phyloP scores from a whole-genome alignment of 2,113 vertebrate genomes.

The Tragelaphus imberbis region DNA sequence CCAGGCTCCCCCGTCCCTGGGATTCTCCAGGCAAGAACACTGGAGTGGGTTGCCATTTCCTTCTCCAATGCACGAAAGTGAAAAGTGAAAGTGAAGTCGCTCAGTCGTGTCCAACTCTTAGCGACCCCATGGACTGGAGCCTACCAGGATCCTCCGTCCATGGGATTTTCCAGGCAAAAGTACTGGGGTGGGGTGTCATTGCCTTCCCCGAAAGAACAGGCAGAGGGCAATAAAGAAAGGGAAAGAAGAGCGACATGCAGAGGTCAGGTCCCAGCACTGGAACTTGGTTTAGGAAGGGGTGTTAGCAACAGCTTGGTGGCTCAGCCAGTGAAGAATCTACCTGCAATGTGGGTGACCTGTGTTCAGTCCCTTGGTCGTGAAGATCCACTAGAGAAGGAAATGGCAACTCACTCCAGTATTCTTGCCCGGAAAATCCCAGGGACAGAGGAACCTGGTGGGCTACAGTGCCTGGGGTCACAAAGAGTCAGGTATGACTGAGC shows the following conservation, averaged over 20 bases:
- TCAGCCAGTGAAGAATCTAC: background rate
- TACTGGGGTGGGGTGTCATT: too few species aligned
- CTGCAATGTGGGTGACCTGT: background rate
- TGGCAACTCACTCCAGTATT: background rate
- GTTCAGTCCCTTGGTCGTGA: background rate
- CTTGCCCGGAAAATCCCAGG: background rate
- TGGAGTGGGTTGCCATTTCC: too few species aligned
- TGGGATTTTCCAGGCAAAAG: too few species aligned
- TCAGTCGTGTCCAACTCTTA: too few species aligned
- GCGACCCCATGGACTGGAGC: too few species aligned
- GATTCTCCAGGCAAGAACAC: too few species aligned
- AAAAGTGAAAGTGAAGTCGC: too few species aligned
- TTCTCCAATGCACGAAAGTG: too few species aligned
- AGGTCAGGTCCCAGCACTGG: background rate
- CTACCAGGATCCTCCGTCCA: too few species aligned
- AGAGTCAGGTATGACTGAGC: background rate
- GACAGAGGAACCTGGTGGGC: background rate
- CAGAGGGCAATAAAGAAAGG: background rate
- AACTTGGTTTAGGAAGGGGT: background rate
- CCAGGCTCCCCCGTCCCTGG: too few species aligned
- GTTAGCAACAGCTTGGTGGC: background rate
- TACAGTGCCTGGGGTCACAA: background rate
- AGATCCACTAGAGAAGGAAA: background rate
- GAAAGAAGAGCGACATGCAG: background rate
- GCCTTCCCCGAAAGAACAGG: too few species aligned